Base-by-base conservation (phyloP, 2,888 invertebrate genomes). In the Leptopilina myrica region DNA sequence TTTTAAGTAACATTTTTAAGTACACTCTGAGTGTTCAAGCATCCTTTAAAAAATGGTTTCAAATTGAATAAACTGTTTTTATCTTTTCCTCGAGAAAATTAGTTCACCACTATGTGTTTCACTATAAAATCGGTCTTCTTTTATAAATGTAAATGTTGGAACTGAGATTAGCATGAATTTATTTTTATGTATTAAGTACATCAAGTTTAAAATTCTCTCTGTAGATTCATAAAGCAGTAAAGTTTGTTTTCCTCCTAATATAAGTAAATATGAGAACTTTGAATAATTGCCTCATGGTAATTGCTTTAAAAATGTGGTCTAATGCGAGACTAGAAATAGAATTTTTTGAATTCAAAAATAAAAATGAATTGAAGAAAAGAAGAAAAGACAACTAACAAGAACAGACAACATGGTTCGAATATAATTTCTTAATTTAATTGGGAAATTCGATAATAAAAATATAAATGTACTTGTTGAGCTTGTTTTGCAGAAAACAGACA, bases 141-240 rank as follows among this genome's bases (percentile, higher is more conserved):
- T 64, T 64, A 6, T 5, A 11, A n/a, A 64, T 56, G 76, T 73
- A 73, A 73, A 73, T 56, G 73, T 33, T 33, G 73, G 73, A 73
- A 73, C 73, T 56, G 73, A 56, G 26, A 56, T 73, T 73, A 73
- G 73, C 49, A 73, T 7, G 33, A 26, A 73, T 26, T 56, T 56
- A 56, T 56, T 73, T 73, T 53, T 73, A 53, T 73, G 26, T n/a
- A 73, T 56, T 73, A 73, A 53, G 73, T 53, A 56, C 8, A 56
- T 49, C 26, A 14, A 14, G 15, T 56, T 73, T 56, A 73, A 73
- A 73, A 73, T 73, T 73, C 69, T 56, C 73, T 73, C 33, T 53
- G 73, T 56, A 56, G 8, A 56, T 26, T 33, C 56, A 49, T 53
- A 20, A 14, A 33, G 26, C 8, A 33, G 56, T 26, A 73, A 73